These are phyloP conservation scores for Aldabrachelys gigantea DNA, from an alignment of 2,113 vertebrate species.

Conservation along the genomic window DNA sequence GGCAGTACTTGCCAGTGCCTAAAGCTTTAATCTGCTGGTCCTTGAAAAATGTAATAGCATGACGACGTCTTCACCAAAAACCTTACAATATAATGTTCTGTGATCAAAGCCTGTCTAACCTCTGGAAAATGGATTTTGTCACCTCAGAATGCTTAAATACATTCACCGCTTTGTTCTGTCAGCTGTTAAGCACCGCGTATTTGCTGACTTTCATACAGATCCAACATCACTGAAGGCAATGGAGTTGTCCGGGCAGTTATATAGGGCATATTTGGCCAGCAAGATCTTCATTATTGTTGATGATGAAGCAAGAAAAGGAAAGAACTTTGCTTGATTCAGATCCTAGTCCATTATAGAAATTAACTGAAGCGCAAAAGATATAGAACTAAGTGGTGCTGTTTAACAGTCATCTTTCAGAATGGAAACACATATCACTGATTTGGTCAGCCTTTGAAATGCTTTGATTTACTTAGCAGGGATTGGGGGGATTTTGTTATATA, in stretches of 20 bases:
- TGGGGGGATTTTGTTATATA: neutral
- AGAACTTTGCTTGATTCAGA: neutral
- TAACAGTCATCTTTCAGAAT: neutral
- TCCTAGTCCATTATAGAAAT: neutral
- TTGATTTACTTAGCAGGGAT: neutral
- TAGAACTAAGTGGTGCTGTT: neutral
- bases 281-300: neutral
- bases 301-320: neutral
- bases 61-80: neutral
- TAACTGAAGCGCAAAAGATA: neutral
- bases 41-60: neutral
- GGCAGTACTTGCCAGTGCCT: neutral
- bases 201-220: accelerated
- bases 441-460: neutral
- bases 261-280: neutral
- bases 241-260: neutral
- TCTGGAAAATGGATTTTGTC: neutral
- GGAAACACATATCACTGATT: neutral
- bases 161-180: neutral
- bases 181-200: accelerated
- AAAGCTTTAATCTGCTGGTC: neutral
- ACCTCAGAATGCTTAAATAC: neutral
- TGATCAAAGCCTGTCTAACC: neutral
- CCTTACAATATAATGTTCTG: neutral
- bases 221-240: neutral